These are phyloP conservation scores for Lophius piscatorius DNA, from an alignment of 2,113 vertebrate species.

Conservation along the genomic window DNA sequence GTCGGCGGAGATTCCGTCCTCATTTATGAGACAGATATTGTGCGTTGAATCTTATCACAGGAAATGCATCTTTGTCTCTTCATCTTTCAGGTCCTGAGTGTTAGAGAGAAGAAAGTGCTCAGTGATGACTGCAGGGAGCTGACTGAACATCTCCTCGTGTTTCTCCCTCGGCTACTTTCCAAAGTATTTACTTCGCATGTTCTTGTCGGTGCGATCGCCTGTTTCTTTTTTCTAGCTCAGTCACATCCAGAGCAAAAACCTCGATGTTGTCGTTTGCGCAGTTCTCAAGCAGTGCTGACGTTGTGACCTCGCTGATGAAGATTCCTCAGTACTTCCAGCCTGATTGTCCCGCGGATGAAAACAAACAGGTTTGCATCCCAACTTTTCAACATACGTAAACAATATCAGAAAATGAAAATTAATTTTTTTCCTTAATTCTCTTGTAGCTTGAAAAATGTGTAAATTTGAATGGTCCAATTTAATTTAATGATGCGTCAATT, in stretches of 20 bases:
- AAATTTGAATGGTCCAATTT: too few species aligned
- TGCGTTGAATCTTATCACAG: too few species aligned
- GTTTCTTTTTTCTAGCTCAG: background rate
- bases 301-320: slow-evolving; percentile 84
- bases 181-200: slow-evolving; percentile 79
- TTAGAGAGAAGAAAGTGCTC: slow-evolving; percentile 86
- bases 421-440: too few species aligned
- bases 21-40: background rate
- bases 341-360: slow-evolving; percentile 68
- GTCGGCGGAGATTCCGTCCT: slow-evolving; percentile 63
- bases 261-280: slow-evolving; percentile 52
- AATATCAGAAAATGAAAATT: too few species aligned
- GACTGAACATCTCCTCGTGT: slow-evolving; percentile 84
- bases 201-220: background rate
- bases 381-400: too few species aligned
- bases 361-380: slow-evolving; percentile 66
- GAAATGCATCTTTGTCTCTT: background rate
- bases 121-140: slow-evolving; percentile 85
- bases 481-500: too few species aligned
- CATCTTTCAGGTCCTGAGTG: slow-evolving; percentile 68
- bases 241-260: background rate
- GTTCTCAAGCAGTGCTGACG: slow-evolving; percentile 83
- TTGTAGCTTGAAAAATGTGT: too few species aligned
- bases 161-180: slow-evolving; percentile 86
- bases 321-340: slow-evolving; percentile 87